Evolutionary conservation across 2,113 vertebrate species (phyloP), one percentile per base, ranked within the genome.

Genomic region (Dascyllus trimaculatus): DNA sequence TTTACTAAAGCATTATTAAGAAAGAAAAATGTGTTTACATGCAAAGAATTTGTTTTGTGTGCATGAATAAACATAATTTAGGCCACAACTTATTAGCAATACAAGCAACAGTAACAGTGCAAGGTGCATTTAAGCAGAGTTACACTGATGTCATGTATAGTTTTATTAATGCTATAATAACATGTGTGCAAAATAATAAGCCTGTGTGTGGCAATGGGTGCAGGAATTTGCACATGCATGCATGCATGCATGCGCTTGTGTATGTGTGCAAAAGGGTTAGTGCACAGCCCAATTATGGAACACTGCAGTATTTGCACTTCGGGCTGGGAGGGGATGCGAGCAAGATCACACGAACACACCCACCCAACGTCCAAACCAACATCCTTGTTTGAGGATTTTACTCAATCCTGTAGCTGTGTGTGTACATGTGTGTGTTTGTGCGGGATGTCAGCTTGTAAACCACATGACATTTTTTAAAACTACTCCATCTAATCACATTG

Each of bases 321-420:
- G 68, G 54, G 22, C 38, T 60, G 67, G 26, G 49, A 60, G 25
- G 25, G 40, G 38, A 66, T 5, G 35, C 6, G 2, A 48, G 19
- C 43, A 65, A 54, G 25, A 86, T 67, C 56, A 54, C 11, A 48
- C 46, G 19, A 5, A 51, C 5, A 51, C 48, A 51, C 48, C 7
- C 38, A n/a, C 61, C 49, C 46, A 22, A 24, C 15, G 24, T 24
- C 40, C 25, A 66, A 65, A 77, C 63, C 21, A 78, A 81, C 78
- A 89, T 80, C 85, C 83, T 74, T 81, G 63, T 86, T 71, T 85
- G 70, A 73, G 66, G 78, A 79, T 83, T 84, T 71, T 18, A 74
- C 54, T 22, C 24, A 72, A 69, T 89, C 73, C 43, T 52, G 64
- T 59, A 32, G 46, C 71, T 29, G 29, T 29, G 29, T 29, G 29